phyloP scores from a whole-genome alignment of 2,888 invertebrate species.

The Cephonodes hylas region DNA sequence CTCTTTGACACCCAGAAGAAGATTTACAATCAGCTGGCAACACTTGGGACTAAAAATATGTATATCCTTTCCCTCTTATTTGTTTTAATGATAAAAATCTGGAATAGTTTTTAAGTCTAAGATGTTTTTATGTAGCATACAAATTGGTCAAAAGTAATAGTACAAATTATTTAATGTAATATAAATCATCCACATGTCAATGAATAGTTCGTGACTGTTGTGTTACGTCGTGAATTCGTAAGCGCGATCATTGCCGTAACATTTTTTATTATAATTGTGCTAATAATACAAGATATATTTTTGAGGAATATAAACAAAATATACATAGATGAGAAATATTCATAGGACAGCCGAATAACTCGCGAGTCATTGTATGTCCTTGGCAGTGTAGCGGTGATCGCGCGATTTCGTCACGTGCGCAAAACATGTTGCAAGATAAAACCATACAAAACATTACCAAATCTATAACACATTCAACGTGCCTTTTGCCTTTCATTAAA shows the following conservation, averaged over 20 bases:
- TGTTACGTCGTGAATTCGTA: too few species aligned
- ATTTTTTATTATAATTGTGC: neutral
- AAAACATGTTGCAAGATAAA: slow-evolving; percentile 14
- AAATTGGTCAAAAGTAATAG: neutral
- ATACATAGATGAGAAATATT: neutral
- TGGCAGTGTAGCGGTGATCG: slow-evolving; percentile 19
- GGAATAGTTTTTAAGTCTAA: neutral
- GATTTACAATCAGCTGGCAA: neutral
- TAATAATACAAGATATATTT: neutral
- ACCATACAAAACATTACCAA: neutral
- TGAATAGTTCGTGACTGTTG: neutral
- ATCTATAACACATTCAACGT: neutral
- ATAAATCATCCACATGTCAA: neutral
- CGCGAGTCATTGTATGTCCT: slow-evolving; percentile 10
- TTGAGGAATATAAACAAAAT: neutral
- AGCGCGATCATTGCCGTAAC: neutral
- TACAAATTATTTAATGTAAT: neutral
- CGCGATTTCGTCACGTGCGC: slow-evolving; percentile 23
- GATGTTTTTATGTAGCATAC: neutral
- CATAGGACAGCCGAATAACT: neutral
- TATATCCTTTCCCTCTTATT: neutral
- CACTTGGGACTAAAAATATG: neutral
- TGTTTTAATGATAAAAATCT: neutral
- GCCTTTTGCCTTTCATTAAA: neutral
- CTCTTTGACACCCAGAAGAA: neutral